Evolutionary conservation across 2,797 vertebrate species (phyloP), one percentile per base, ranked within the genome.

Genomic region (Rachycentron canadum): DNA sequence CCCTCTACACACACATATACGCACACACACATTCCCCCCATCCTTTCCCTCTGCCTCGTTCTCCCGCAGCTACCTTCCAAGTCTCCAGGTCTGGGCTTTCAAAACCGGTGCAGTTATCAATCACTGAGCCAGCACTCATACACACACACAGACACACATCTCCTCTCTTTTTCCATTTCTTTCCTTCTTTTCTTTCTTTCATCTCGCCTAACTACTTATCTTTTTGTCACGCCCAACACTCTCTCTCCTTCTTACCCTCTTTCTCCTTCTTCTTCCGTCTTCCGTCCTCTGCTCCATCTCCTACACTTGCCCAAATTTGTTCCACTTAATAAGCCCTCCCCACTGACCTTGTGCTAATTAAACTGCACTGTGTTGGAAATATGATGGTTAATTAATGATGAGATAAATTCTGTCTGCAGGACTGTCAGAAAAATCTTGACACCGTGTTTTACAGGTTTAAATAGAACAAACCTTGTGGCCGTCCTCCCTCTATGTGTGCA

Each of bases 371-470:
- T 96, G 96, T 97, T 97, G 96, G 96, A 98, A 97, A 97, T 97
- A 97, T 97, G 97, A 98, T 96, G 96, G 96, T 98, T 99, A 99
- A 98, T 98, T 99, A 98, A 98, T 98, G 97, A 99, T 97, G 97
- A 98, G 97, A 98, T 98, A 97, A 97, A 98, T 97, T 97, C 95
- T 94, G 82, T 99, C 97, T 97, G 96, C 96, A 96, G 96, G 96
- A 97, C 97, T 97, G 96, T 97, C 96, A 97, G 96, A 96, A 97
- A 94, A 97, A 98, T 97, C 96, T 97, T 98, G 97, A 98, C 97
- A 96, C 95, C 90, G 95, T 97, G 96, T 97, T 97, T 97, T 97
- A 97, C 96, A 89, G 96, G 96, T 97, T 98, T 97, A 97, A 97
- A 97, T 95, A 96, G 90, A 93, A 91, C 89, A 89, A 90, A 94